phyloP scores from a whole-genome alignment of 2,888 invertebrate genomes.

The Andrena marginata region DNA sequence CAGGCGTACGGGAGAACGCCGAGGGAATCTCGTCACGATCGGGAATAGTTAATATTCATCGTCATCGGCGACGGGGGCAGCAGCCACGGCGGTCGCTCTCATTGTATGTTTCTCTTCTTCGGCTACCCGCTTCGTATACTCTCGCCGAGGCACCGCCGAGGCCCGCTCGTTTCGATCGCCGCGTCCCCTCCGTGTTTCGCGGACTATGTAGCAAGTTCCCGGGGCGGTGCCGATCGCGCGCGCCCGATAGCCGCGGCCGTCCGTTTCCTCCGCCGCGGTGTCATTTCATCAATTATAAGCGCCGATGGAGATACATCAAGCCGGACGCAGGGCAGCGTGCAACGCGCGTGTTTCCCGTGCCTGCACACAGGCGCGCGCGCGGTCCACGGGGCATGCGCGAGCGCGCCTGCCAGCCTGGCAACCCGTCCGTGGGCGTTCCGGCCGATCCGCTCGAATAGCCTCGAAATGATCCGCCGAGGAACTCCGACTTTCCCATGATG shows the following conservation, averaged over 20 bases:
- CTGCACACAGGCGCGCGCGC: conserved; percentile 6
- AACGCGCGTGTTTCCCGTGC: conserved; percentile 31
- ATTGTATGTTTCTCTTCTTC: conserved; percentile 50
- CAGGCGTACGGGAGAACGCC: conserved; percentile 53
- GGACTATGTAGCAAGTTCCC: neutral
- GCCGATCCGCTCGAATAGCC: conserved; percentile 62
- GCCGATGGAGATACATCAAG: conserved; percentile 59
- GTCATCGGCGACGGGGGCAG: conserved; percentile 51
- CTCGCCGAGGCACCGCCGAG: neutral
- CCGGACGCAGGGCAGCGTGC: conserved; percentile 35
- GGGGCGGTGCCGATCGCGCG: conserved; percentile 54
- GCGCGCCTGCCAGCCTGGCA: conserved; percentile 47
- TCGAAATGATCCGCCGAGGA: conserved; percentile 49
- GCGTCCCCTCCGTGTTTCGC: neutral
- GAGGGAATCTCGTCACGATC: conserved; percentile 69
- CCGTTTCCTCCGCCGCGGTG: conserved; percentile 58
- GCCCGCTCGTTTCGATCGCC: neutral
- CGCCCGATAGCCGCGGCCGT: conserved; percentile 58
- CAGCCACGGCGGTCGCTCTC: conserved; percentile 59
- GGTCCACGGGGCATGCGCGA: conserved; percentile 25
- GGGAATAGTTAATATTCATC: conserved; percentile 74
- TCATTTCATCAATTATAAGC: conserved; percentile 76
- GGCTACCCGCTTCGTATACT: neutral
- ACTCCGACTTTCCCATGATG: conserved; percentile 58
- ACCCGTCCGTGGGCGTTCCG: conserved; percentile 63